A percentile compares a stretch with the other conserved stretches of the same genome.
These are phyloP conservation scores for Tachysurus vachellii DNA, from an alignment of 2,113 vertebrate genomes.

Conservation along the genomic window DNA sequence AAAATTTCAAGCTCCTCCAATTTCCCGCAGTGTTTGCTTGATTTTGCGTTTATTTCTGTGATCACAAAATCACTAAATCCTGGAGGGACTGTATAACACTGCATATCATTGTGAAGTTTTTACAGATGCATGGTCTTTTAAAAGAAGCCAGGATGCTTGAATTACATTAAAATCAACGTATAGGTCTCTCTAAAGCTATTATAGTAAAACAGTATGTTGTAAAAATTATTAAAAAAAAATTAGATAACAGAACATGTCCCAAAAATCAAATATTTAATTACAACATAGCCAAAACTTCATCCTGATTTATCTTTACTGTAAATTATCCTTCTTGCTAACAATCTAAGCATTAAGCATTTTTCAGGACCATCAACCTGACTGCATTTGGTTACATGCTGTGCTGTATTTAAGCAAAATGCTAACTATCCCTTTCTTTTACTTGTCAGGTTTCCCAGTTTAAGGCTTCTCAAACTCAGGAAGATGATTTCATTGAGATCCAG, in stretches of 20 bases:
- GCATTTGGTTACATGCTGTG: neutral
- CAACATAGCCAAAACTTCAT: neutral
- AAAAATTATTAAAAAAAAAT: neutral
- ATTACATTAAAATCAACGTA: neutral
- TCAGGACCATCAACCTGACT: neutral
- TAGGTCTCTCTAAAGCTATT: neutral
- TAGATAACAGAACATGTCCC: neutral
- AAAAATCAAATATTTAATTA: neutral
- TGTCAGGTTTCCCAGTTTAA: slow-evolving; percentile 90
- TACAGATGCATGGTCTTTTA: neutral
- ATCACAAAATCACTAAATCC: no score
- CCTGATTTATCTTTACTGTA: neutral
- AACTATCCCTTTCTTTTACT: neutral
- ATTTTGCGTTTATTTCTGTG: no score
- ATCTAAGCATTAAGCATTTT: neutral
- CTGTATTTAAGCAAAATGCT: neutral
- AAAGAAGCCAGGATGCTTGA: neutral
- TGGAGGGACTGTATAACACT: neutral
- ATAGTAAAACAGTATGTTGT: neutral
- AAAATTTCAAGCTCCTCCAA: no score
- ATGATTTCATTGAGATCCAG: slow-evolving; percentile 98
- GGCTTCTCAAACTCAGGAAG: slow-evolving; percentile 87
- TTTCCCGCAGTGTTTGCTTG: no score
- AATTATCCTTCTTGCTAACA: neutral
- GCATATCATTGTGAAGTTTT: neutral